Conservation (phyloP, 2,113 vertebrate species). For the Tyrannus savana region DNA sequence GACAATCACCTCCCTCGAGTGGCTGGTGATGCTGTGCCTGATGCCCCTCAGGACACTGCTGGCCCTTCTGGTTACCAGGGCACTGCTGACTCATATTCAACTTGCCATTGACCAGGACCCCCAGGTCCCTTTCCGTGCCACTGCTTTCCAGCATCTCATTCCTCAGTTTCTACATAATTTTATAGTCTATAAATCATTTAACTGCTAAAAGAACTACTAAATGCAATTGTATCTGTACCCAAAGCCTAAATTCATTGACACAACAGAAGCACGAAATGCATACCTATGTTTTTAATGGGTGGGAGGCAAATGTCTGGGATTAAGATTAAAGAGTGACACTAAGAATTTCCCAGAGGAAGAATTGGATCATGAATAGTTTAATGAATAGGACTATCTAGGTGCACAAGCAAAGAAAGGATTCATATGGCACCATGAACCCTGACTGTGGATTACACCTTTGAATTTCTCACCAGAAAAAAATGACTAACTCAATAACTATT, state of each 20-base stretch:
- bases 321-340: not conserved
- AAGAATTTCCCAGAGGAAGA: not conserved
- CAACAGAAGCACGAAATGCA: not conserved
- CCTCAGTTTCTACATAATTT: not conserved
- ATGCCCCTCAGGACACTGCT: not conserved
- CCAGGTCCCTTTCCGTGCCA: not conserved
- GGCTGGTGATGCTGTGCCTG: not conserved
- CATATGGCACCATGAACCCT: not conserved
- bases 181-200: not conserved
- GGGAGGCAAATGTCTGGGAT: not conserved
- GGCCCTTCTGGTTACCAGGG: not conserved
- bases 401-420: not conserved
- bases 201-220: not conserved
- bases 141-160: not conserved
- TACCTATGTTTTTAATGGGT: not conserved
- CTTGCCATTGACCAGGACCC: not conserved
- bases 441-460: not conserved
- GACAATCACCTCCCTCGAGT: not conserved
- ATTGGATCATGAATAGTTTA: not conserved
- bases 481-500: not conserved
- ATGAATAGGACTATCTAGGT: not conserved
- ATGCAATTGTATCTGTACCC: not conserved
- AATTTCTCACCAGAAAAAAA: not conserved
- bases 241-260: not conserved
- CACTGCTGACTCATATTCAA: not conserved